Conservation (phyloP, 1,140 invertebrate species). For the Drosophila ohnishii region DNA sequence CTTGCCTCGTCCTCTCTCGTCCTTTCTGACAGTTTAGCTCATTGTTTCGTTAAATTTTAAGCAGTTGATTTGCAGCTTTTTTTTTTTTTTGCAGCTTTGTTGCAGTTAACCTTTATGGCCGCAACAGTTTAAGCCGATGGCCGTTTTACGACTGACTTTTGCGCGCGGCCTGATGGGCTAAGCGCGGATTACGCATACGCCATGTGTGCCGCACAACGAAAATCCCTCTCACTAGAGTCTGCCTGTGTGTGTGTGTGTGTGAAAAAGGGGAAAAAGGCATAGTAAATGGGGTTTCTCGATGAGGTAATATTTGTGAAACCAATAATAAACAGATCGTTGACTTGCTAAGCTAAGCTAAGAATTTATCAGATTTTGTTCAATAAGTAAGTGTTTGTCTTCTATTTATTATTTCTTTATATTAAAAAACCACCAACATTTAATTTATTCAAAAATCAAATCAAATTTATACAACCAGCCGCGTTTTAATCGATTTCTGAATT, state of each 20-base stretch:
- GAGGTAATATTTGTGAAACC: neutral
- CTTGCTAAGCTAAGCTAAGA: neutral
- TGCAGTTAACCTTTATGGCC: conserved; percentile 77
- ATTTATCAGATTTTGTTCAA: no score
- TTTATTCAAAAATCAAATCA: conserved; percentile 14
- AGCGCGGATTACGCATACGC: conserved; percentile 79
- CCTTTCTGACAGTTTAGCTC: conserved; percentile 56
- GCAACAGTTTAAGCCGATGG: conserved; percentile 80
- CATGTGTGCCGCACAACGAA: conserved; percentile 22
- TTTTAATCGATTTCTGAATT: conserved; percentile 14
- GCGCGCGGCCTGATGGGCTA: conserved; percentile 54
- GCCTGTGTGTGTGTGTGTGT: neutral
- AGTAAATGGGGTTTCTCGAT: neutral
- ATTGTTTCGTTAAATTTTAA: conserved; percentile 79
- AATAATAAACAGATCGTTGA: neutral
- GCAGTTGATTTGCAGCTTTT: conserved; percentile 61
- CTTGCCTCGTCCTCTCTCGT: conserved; percentile 15
- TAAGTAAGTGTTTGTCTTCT: neutral
- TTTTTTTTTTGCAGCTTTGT: conserved; percentile 15
- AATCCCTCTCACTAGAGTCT: neutral
- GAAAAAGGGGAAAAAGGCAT: neutral
- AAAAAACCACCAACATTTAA: neutral
- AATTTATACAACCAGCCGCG: neutral
- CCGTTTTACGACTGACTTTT: conserved; percentile 78
- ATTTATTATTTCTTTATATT: neutral